These are phyloP conservation scores for Oppia nitens DNA, from an alignment of 1,140 invertebrate species.

Conservation along the genomic window DNA sequence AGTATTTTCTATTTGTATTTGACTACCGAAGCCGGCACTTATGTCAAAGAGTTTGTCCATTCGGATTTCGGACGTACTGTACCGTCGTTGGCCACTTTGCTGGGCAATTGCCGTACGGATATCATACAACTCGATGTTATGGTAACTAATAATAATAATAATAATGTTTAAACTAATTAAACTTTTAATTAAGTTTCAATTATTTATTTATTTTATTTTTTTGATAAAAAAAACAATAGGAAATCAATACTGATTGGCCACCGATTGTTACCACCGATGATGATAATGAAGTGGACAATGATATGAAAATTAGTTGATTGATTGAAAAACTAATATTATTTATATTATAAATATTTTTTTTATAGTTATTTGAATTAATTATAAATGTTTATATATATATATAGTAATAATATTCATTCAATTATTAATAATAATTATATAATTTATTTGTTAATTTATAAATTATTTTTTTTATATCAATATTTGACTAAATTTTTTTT, in stretches of 20 bases:
- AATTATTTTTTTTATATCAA: too few species aligned
- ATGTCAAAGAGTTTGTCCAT: conserved; percentile 93
- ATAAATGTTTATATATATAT: too few species aligned
- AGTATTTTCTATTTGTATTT: conserved; percentile 47
- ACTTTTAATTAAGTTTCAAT: neutral
- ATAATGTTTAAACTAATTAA: neutral
- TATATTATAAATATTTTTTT: neutral
- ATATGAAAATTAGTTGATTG: neutral
- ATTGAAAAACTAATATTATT: neutral
- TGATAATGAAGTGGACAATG: neutral
- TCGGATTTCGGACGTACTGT: conserved; percentile 75
- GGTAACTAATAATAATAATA: too few species aligned
- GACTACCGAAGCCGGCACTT: conserved; percentile 74
- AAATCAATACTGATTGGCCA: neutral
- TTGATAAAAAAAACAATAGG: neutral
- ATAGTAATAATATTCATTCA: too few species aligned
- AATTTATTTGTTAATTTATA: too few species aligned
- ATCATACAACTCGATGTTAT: conserved; percentile 53
- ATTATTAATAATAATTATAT: too few species aligned
- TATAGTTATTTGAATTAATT: too few species aligned
- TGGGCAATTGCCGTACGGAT: conserved; percentile 36
- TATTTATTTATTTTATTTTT: neutral
- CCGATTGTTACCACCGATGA: too few species aligned
- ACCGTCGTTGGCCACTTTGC: conserved; percentile 45
- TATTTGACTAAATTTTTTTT: too few species aligned